Percentiles rank a stretch among this genome's conserved stretches.
Evolutionary conservation across 1,140 invertebrate species (phyloP).

Genomic region (Ectropis grisescens): DNA sequence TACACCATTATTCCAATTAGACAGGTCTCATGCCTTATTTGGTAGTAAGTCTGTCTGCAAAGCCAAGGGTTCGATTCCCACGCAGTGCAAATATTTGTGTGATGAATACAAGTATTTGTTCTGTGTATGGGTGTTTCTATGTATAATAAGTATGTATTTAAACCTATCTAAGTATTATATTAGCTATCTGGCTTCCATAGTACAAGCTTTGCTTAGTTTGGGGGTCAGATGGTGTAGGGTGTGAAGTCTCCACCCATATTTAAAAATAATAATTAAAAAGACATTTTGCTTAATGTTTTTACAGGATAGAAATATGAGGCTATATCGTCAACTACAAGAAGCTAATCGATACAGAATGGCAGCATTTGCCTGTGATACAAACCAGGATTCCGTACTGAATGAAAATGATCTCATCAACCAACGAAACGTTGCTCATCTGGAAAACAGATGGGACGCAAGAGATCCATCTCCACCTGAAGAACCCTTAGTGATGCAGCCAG

Average conservation of each 20-base stretch:
- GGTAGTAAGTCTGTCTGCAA: no score
- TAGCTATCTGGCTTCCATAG: no score
- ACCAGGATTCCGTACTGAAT: slow-evolving; percentile 38
- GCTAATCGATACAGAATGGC: slow-evolving; percentile 73
- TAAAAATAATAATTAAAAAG: slow-evolving; percentile 26
- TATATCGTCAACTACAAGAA: slow-evolving; percentile 63
- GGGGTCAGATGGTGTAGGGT: no score
- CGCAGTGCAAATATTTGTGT: no score
- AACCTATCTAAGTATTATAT: no score
- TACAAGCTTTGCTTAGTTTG: no score
- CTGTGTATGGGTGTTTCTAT: no score
- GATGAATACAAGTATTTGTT: no score
- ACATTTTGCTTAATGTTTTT: slow-evolving; percentile 14
- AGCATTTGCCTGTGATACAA: slow-evolving; percentile 71
- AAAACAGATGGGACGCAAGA: slow-evolving; percentile 48
- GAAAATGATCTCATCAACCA: slow-evolving; percentile 61
- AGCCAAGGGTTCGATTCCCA: no score
- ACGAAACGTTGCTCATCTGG: slow-evolving; percentile 57
- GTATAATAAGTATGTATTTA: no score
- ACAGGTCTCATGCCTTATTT: slow-evolving; percentile 19
- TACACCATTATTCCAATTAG: no score
- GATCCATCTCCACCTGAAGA: slow-evolving; percentile 23
- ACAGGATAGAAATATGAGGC: slow-evolving; percentile 64
- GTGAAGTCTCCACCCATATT: no score
- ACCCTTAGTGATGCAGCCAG: slow-evolving; percentile 28